Base-by-base conservation (phyloP, 1,140 invertebrate species). In the Venustaconcha ellipsiformis region DNA sequence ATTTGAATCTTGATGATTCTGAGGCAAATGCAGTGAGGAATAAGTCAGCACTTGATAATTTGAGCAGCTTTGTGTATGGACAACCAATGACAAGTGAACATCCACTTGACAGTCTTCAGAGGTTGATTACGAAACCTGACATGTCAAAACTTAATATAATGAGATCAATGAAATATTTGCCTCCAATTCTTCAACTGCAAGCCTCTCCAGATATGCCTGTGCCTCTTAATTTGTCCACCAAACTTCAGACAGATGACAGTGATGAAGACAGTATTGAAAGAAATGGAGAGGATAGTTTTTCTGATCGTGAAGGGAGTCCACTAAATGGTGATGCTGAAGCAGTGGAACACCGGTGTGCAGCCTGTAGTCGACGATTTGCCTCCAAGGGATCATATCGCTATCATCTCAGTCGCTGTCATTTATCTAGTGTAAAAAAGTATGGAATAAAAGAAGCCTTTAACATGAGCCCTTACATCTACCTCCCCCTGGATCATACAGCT, bases 351-450 rank as follows among this genome's bases (percentile, higher is more conserved):
- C 97, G 98, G 88, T 98, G 97, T 91, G 95, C 96, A 23, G 96
- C 97, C 83, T 99, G 97, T 92, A 97, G 98, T 90, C 97, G 96
- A 20, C 95, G 96, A 14, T 98, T 99, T 88, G 96, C 97, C 70
- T 98, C 97, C 2, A 98, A 98, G 90, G 97, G 97, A 56, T 96
- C 97, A 2, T 99, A 98, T 90, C 93, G 97, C 82, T 97, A 98
- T 90, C 97, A 99, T 86, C 90, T 99, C 74, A 97, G 96, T 68
- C 97, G 98, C 87, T 97, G 97, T 94, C 97, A 99, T 90, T 96
- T 98, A 30, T 87, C 84, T 8, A 85, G 83, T 57, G 84, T 87
- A 15, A 85, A 87, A 73, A 85, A 84, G 48, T 87, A 83, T 67
- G 83, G 85, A 85, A 95, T 98, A 48, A 98, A 98, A 88, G 96